Conservation (phyloP, 2,113 vertebrate species). For the Cryptomyrus ogoouensis region DNA sequence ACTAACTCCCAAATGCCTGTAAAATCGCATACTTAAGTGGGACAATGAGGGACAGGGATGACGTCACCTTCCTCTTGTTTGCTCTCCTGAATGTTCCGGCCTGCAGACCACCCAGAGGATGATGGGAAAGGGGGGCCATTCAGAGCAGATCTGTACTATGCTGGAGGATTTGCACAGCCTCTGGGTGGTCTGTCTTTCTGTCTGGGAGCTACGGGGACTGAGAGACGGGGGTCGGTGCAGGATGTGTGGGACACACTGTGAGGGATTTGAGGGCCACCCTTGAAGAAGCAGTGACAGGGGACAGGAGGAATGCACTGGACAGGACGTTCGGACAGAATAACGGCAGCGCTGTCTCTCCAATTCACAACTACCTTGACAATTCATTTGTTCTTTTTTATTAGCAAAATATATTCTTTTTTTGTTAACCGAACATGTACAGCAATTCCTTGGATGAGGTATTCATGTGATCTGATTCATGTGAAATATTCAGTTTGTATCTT, state of each 20-base stretch:
- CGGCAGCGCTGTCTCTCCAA: background rate
- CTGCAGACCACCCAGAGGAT: background rate
- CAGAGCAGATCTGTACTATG: background rate
- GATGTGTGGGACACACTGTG: background rate
- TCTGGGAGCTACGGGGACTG: background rate
- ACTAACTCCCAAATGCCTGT: background rate
- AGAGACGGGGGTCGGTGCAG: background rate
- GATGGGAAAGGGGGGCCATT: background rate
- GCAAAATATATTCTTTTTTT: background rate
- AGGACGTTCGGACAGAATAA: background rate
- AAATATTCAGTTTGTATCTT: background rate
- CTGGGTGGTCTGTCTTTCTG: background rate
- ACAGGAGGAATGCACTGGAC: background rate
- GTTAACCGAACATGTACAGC: background rate
- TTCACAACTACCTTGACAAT: background rate
- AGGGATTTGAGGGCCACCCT: background rate
- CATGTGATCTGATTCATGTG: background rate
- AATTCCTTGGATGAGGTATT: background rate
- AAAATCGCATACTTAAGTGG: background rate
- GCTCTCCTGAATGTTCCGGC: background rate
- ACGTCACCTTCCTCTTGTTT: background rate
- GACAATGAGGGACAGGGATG: background rate
- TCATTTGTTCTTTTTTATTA: background rate
- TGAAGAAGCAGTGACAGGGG: background rate
- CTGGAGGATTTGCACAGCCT: no score